Evolutionary conservation across 2,113 vertebrate species (phyloP).

Genomic region (Erinaceus europaeus): DNA sequence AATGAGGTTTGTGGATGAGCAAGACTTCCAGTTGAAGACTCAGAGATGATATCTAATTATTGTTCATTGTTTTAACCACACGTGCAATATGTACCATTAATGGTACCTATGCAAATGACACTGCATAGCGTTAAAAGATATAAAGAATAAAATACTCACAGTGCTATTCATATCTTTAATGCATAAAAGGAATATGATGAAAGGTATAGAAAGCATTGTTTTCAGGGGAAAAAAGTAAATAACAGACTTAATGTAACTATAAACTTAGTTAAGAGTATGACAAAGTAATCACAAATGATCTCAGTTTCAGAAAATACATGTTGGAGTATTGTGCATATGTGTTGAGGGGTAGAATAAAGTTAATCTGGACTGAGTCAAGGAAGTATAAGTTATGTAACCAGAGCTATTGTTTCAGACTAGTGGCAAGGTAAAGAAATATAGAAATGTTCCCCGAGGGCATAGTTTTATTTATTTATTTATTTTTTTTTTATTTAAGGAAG

Average conservation of each 20-base stretch:
- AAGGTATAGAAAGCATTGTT: no score
- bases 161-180: no score
- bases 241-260: background rate
- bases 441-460: no score
- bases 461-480: no score
- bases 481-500: no score
- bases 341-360: background rate
- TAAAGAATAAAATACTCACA: background rate
- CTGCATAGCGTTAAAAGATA: background rate
- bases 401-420: background rate
- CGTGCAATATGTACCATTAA: no score
- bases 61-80: background rate
- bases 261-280: background rate
- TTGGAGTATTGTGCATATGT: background rate
- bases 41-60: background rate
- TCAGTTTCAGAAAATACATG: background rate
- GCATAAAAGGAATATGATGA: no score
- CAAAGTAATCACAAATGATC: background rate
- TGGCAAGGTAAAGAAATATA: no score
- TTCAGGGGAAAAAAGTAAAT: background rate
- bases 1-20: background rate
- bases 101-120: no score
- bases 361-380: background rate
- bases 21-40: background rate
- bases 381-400: fast-evolving